Evolutionary conservation across 2,113 vertebrate genomes (phyloP), one percentile per base, ranked within the genome.

Genomic region (Pedetes capensis): DNA sequence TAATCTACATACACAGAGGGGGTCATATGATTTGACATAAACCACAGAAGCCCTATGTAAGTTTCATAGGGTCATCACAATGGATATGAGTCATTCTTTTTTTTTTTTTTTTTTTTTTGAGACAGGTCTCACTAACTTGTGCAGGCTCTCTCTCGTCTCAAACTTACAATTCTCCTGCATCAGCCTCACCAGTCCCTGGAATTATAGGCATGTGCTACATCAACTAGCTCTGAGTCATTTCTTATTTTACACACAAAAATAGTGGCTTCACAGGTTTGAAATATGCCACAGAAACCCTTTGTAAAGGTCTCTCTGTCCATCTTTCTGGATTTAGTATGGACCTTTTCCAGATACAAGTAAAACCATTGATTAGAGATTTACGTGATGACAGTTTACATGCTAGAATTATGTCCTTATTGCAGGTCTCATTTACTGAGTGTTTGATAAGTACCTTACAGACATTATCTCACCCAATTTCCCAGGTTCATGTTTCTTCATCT

Each of bases 301-400:
- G 32, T 82, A 86, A 95, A 86, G 34, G 23, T 2, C 11, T 86
- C 8, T 69, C 16, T 44, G 2, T 51, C 51, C 11, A 34, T 79
- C 44, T 51, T 80, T 80, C 37, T 85, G n/a, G 64, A 20, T 83
- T 89, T 68, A 34, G 16, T 27, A n/a, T 80, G 32, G 27, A 6
- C 47, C 42, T 89, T 86, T 91, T 87, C 83, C 25, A 95, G 57
- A 75, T 49, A 75, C 13, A 39, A 88, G 17, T 49, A 71, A 93
- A 74, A 47, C 59, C 66, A 51, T 2, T 71, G n/a, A 59, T 87
- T 87, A 84, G 49, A 39, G 29, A 16, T 44, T 89, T 64, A 39
- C 68, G 7, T 92, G 72, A 75, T 53, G 39, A 87, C 20, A 87
- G 27, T 66, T 83, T 49, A 63, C 63, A 42, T 2, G 22, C 22